Conservation (phyloP, 2,113 vertebrate genomes). For the Condylura cristata region DNA sequence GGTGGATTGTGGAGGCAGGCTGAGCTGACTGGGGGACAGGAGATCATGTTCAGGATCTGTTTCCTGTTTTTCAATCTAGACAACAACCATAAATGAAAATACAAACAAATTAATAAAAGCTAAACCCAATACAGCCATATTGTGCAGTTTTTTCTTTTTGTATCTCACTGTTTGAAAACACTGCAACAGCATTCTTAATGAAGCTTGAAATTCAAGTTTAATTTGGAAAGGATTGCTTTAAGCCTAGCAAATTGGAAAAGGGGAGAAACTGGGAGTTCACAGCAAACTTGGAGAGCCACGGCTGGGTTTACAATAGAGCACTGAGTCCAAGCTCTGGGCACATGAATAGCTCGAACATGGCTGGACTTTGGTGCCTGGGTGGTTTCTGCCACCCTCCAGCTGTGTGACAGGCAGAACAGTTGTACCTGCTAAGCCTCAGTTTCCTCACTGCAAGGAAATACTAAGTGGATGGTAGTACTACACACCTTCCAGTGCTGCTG, state of each 20-base stretch:
- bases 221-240: slow-evolving; percentile 47
- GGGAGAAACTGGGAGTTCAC: not conserved
- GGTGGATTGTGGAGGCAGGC: not conserved
- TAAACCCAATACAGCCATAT: not conserved
- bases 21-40: not conserved
- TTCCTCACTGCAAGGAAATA: not conserved
- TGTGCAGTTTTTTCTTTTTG: not conserved
- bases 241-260: not conserved
- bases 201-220: slow-evolving; percentile 63
- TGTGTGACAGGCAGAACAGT: not conserved
- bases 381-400: not conserved
- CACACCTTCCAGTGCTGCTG: not conserved
- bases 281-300: not conserved
- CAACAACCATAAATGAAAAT: not conserved
- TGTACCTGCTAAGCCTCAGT: not conserved
- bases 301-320: not conserved
- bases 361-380: not conserved
- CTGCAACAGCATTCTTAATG: slow-evolving; percentile 8
- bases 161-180: slow-evolving; percentile 39
- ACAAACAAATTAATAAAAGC: slow-evolving; percentile 33
- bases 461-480: not conserved
- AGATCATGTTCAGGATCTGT: not conserved
- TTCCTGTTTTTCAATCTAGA: slow-evolving; percentile 27
- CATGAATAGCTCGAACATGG: not conserved
- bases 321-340: not conserved